Conservation (phyloP, 2,797 vertebrate species). For the Phrynocephalus guinanensis region DNA sequence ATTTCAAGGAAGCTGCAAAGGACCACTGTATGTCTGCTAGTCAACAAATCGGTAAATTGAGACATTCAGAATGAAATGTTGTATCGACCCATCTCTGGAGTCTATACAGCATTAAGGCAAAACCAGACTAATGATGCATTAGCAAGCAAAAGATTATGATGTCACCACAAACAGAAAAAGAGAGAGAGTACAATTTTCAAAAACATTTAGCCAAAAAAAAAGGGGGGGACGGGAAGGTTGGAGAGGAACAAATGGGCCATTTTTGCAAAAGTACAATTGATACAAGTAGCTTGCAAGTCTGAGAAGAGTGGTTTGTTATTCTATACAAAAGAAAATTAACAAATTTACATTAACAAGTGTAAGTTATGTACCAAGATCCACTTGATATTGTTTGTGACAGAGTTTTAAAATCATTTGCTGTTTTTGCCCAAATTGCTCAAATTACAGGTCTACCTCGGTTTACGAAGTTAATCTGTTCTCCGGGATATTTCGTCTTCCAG, state of each 20-base stretch:
- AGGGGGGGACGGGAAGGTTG: conserved; percentile 28
- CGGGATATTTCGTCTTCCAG: too few relatives aligned
- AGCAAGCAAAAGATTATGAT: conserved; percentile 70
- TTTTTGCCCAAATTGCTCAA: not conserved
- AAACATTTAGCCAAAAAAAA: conserved; percentile 34
- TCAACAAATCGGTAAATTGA: conserved; percentile 55
- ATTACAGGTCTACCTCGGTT: conserved; percentile 28
- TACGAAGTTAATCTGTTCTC: too few relatives aligned
- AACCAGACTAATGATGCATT: conserved; percentile 61
- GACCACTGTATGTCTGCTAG: conserved; percentile 33
- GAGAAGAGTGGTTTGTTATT: conserved; percentile 38
- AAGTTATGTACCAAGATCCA: conserved; percentile 37
- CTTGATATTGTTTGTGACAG: conserved; percentile 34
- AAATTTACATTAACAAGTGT: conserved; percentile 1
- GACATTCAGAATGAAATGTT: conserved; percentile 52
- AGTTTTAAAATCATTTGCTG: conserved; percentile 53
- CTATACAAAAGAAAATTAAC: not conserved
- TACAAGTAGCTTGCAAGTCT: conserved; percentile 39
- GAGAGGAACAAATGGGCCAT: conserved; percentile 35
- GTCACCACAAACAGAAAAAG: conserved; percentile 65
- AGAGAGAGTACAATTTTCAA: conserved; percentile 55
- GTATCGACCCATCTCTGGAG: conserved; percentile 58
- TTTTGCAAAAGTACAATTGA: conserved; percentile 14
- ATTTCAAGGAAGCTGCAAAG: conserved; percentile 52
- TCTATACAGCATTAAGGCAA: conserved; percentile 62